Conservation (phyloP, 2,797 vertebrate species). For the Chelidonichthys spinosus region DNA sequence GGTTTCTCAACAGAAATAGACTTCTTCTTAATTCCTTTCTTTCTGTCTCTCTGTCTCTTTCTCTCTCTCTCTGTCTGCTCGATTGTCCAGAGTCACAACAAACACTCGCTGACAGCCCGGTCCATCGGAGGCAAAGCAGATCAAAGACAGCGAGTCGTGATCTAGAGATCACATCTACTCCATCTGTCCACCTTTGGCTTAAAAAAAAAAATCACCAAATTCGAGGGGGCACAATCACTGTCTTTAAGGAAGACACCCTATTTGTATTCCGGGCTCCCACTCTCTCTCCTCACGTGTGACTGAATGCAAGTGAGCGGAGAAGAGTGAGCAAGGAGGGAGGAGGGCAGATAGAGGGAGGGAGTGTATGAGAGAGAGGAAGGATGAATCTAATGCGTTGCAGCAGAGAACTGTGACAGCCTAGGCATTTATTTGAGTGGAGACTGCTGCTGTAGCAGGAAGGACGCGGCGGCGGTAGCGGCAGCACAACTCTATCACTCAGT, state of each 20-base stretch:
- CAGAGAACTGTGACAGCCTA: slow-evolving; percentile 83
- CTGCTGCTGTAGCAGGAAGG: slow-evolving; percentile 73
- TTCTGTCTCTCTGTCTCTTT: not conserved
- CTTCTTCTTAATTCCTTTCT: slow-evolving; percentile 8
- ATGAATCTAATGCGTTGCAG: slow-evolving; percentile 83
- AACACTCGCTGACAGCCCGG: slow-evolving; percentile 18
- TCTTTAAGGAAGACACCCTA: slow-evolving; percentile 83
- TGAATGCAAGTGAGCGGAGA: slow-evolving; percentile 79
- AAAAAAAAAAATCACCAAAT: slow-evolving; percentile 54
- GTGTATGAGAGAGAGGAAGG: slow-evolving; percentile 71
- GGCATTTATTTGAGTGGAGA: slow-evolving; percentile 81
- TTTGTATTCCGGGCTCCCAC: slow-evolving; percentile 84
- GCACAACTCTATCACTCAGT: slow-evolving; percentile 67
- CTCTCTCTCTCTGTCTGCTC: not conserved
- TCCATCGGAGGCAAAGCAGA: slow-evolving; percentile 41
- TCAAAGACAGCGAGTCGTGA: slow-evolving; percentile 48
- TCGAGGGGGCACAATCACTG: slow-evolving; percentile 77
- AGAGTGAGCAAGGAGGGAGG: slow-evolving; percentile 72
- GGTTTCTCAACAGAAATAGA: slow-evolving; percentile 8
- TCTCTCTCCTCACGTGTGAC: slow-evolving; percentile 80
- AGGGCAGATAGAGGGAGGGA: slow-evolving; percentile 66
- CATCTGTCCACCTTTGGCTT: slow-evolving; percentile 34
- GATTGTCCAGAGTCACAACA: slow-evolving; percentile 24
- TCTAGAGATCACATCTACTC: slow-evolving; percentile 49
- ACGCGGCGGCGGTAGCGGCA: slow-evolving; percentile 43